Conservation (phyloP, 2,113 vertebrate species). For the Sylvilagus bachmani region DNA sequence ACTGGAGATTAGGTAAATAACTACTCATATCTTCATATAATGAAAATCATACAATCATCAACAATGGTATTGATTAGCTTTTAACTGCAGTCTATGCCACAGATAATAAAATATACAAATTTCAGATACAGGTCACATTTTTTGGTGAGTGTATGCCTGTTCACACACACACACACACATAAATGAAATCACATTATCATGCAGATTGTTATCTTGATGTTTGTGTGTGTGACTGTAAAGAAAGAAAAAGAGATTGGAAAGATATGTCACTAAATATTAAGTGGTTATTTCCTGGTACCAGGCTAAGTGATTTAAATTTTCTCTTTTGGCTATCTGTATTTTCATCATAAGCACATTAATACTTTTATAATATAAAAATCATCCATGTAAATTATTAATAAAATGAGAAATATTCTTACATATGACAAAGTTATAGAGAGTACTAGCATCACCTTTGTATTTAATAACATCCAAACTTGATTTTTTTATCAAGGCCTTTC, state of each 20-base stretch:
- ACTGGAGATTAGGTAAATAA: background rate
- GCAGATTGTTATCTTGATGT: background rate
- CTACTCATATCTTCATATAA: background rate
- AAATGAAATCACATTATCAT: constrained; percentile 40
- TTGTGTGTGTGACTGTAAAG: constrained; percentile 6
- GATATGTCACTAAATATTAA: background rate
- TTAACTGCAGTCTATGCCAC: constrained; percentile 36
- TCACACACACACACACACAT: background rate
- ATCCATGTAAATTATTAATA: constrained; percentile 41
- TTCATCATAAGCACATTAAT: background rate
- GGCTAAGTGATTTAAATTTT: background rate
- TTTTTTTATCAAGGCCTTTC: constrained; percentile 21
- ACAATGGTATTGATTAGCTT: background rate
- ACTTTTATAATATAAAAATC: constrained; percentile 56
- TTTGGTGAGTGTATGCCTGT: background rate
- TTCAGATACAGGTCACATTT: background rate
- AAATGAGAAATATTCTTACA: constrained; percentile 33
- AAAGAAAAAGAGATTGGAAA: constrained; percentile 26
- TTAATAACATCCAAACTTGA: constrained; percentile 29
- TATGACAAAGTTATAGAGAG: background rate
- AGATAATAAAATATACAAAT: constrained; percentile 18
- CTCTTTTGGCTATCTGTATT: background rate
- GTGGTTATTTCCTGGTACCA: constrained; percentile 31
- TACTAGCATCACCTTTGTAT: background rate
- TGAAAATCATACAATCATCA: constrained; percentile 10